A percentile compares a stretch with the other conserved stretches of the same genome.
Conservation (phyloP, 2,113 vertebrate species). For the Seriola aureovittata region DNA sequence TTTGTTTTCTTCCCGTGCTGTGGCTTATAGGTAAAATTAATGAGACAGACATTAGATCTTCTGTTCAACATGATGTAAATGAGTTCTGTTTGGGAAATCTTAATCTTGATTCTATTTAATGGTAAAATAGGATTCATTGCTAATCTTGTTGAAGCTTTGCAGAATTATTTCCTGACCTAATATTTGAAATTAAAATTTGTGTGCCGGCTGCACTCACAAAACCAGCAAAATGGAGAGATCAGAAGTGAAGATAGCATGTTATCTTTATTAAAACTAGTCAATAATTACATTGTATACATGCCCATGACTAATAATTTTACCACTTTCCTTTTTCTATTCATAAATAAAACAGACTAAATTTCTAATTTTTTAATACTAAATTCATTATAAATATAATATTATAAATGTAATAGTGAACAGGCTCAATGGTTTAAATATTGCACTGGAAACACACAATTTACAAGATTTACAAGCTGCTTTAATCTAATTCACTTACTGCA, state of each 20-base stretch:
- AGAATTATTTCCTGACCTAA: constrained; percentile 66
- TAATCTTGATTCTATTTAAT: constrained; percentile 75
- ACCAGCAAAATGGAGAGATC: constrained; percentile 38
- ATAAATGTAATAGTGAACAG: neutral
- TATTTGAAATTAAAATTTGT: constrained; percentile 59
- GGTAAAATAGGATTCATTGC: constrained; percentile 70
- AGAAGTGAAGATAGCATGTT: constrained; percentile 42
- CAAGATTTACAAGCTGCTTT: neutral
- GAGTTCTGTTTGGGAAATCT: constrained; percentile 67
- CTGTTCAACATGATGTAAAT: constrained; percentile 57
- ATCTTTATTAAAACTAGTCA: constrained; percentile 36
- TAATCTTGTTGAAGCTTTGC: constrained; percentile 74
- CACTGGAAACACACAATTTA: neutral
- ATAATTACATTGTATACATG: constrained; percentile 7
- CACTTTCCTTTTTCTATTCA: constrained; percentile 3
- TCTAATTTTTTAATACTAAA: neutral
- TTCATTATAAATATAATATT: neutral
- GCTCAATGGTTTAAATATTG: neutral
- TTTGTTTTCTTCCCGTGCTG: constrained; percentile 15
- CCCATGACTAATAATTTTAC: neutral
- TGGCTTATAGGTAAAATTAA: constrained; percentile 38
- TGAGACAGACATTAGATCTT: constrained; percentile 35
- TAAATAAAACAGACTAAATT: constrained; percentile 15
- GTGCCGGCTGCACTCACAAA: constrained; percentile 32
- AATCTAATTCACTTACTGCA: neutral